phyloP scores from a whole-genome alignment of 2,797 vertebrate genomes.

The Gallinago solitaria region DNA sequence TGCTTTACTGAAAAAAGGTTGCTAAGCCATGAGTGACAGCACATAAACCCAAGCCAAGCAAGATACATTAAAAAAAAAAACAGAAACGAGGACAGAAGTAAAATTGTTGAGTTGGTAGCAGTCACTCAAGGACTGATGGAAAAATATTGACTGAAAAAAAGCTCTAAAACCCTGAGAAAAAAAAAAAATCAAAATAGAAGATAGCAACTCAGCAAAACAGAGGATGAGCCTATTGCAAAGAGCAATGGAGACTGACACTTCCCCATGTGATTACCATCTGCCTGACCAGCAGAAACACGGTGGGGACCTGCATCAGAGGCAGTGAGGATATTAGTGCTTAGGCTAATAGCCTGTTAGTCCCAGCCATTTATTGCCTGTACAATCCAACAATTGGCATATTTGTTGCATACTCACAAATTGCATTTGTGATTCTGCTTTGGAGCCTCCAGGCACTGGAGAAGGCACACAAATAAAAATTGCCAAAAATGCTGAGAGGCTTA shows the following conservation, averaged over 20 bases:
- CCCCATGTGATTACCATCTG: neutral
- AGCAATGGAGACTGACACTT: neutral
- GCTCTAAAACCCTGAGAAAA: neutral
- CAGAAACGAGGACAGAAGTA: neutral
- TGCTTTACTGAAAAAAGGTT: neutral
- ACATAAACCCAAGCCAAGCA: neutral
- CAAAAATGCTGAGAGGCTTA: neutral
- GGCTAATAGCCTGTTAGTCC: neutral
- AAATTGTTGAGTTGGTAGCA: neutral
- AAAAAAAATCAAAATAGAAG: neutral
- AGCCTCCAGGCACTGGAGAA: neutral
- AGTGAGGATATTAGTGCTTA: neutral
- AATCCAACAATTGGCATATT: neutral
- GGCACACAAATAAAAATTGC: neutral
- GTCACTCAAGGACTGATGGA: neutral
- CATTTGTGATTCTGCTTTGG: neutral
- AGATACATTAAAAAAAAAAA: neutral
- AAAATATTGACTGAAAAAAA: neutral
- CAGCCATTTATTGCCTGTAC: neutral
- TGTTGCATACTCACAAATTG: neutral
- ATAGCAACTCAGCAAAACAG: neutral
- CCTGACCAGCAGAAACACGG: slow-evolving; percentile 2
- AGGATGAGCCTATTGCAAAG: neutral
- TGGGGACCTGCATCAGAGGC: neutral
- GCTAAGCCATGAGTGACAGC: neutral